These are phyloP conservation scores for Hyposoter dolosus DNA, from an alignment of 2,888 invertebrate species.

Conservation along the genomic window DNA sequence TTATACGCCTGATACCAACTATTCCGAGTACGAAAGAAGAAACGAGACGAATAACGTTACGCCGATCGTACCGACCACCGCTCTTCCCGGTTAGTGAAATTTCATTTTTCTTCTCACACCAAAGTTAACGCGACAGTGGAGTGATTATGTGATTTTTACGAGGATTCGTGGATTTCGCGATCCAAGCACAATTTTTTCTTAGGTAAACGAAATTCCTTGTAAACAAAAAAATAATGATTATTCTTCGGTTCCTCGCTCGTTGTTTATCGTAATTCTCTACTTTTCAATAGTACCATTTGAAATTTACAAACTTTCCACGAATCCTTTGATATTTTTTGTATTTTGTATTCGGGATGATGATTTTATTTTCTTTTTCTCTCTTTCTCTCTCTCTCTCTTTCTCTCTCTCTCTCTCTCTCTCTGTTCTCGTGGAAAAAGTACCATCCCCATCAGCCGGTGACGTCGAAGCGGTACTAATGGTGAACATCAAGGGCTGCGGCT, in stretches of 20 bases:
- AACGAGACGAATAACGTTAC: constrained; percentile 51
- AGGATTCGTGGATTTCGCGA: constrained; percentile 10
- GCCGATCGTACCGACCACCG: constrained; percentile 62
- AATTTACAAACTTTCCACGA: background rate
- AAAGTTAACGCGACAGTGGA: constrained; percentile 4
- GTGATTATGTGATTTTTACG: background rate
- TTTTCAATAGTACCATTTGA: background rate
- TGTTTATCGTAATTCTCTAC: no score
- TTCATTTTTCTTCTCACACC: background rate
- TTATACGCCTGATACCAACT: constrained; percentile 84
- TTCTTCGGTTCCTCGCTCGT: background rate
- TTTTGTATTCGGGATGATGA: background rate
- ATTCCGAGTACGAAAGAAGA: constrained; percentile 66
- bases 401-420: constrained; percentile 26
- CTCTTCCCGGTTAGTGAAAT: constrained; percentile 77
- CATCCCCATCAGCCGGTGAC: constrained; percentile 82
- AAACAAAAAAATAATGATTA: background rate
- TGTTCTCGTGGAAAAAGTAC: constrained; percentile 51
- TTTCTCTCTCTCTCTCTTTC: background rate
- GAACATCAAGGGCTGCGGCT: constrained; percentile 94
- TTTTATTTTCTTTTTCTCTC: background rate
- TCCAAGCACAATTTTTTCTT: background rate
- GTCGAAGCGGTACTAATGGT: constrained; percentile 89
- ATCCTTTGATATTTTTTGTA: background rate
- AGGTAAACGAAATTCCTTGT: background rate